Percentiles rank a stretch among this genome's conserved stretches.
Conservation (phyloP, 1,140 invertebrate genomes). For the Proales similis region DNA sequence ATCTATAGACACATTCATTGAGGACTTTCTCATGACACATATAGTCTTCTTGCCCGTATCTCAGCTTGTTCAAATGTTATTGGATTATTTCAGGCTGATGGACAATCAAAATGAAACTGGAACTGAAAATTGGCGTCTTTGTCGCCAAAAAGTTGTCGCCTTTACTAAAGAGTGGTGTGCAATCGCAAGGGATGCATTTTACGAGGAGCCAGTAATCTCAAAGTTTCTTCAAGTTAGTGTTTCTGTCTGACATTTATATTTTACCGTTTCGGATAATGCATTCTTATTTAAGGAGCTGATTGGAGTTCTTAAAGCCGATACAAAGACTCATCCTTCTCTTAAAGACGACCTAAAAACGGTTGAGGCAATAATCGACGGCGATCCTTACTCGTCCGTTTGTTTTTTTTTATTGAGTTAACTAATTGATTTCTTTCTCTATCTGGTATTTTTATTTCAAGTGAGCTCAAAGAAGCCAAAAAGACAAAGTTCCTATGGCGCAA, state of each 20-base stretch:
- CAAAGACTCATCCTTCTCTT: slow-evolving; percentile 43
- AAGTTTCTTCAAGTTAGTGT: slow-evolving; percentile 26
- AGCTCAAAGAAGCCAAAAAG: slow-evolving; percentile 28
- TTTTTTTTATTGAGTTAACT: not conserved
- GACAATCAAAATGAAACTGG: slow-evolving; percentile 4
- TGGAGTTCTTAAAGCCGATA: slow-evolving; percentile 61
- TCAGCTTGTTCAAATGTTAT: slow-evolving; percentile 66
- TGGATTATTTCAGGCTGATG: slow-evolving; percentile 55
- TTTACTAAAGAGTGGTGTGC: slow-evolving; percentile 71
- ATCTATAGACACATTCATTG: slow-evolving; percentile 64
- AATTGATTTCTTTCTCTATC: not conserved
- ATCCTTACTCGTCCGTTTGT: slow-evolving; percentile 14
- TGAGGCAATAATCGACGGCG: slow-evolving; percentile 43
- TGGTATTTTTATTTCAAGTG: not conserved
- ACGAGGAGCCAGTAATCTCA: slow-evolving; percentile 62
- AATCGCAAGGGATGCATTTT: slow-evolving; percentile 65
- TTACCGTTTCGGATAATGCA: slow-evolving; percentile 31
- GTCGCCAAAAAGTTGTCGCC: slow-evolving; percentile 67
- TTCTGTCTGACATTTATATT: slow-evolving; percentile 32
- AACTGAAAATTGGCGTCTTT: slow-evolving; percentile 41
- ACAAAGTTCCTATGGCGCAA: slow-evolving; percentile 37
- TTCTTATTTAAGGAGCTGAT: slow-evolving; percentile 60
- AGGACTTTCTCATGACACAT: slow-evolving; percentile 79
- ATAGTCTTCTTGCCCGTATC: slow-evolving; percentile 74
- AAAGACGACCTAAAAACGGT: slow-evolving; percentile 48